Conservation (phyloP, 1,140 invertebrate species). For the Pachypeltis micranthus region DNA sequence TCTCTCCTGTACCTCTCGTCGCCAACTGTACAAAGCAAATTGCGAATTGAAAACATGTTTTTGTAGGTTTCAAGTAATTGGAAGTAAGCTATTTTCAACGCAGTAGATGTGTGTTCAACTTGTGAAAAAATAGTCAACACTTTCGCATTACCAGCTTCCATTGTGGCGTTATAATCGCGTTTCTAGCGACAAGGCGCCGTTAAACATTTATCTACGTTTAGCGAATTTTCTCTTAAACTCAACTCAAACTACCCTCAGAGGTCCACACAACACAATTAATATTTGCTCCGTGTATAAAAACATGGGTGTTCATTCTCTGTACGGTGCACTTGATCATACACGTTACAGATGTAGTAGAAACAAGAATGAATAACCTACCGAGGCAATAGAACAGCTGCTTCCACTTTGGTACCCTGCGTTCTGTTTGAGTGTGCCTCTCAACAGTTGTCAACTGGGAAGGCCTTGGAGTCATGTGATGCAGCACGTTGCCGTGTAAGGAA, state of each 20-base stretch:
- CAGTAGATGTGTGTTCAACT: no score
- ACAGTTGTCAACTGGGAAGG: slow-evolving; percentile 41
- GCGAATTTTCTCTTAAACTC: neutral
- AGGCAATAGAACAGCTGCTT: slow-evolving; percentile 66
- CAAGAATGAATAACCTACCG: slow-evolving; percentile 19
- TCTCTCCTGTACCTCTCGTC: slow-evolving; percentile 63
- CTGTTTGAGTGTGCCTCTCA: slow-evolving; percentile 71
- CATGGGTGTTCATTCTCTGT: no score
- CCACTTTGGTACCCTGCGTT: slow-evolving; percentile 56
- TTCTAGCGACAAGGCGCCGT: no score
- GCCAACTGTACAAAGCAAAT: slow-evolving; percentile 38
- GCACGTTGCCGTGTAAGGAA: slow-evolving; percentile 8
- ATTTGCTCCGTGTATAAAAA: no score
- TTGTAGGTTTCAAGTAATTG: neutral
- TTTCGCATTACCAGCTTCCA: no score
- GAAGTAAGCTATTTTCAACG: neutral
- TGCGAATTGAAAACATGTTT: neutral
- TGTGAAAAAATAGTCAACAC: no score
- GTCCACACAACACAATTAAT: no score
- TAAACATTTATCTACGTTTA: neutral
- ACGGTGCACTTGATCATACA: no score
- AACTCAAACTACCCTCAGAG: no score
- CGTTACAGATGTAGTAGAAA: no score
- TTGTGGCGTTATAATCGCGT: no score
- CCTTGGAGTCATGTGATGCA: slow-evolving; percentile 1